phyloP scores from a whole-genome alignment of 2,888 invertebrate species.

The Cyrtodaria siliqua region DNA sequence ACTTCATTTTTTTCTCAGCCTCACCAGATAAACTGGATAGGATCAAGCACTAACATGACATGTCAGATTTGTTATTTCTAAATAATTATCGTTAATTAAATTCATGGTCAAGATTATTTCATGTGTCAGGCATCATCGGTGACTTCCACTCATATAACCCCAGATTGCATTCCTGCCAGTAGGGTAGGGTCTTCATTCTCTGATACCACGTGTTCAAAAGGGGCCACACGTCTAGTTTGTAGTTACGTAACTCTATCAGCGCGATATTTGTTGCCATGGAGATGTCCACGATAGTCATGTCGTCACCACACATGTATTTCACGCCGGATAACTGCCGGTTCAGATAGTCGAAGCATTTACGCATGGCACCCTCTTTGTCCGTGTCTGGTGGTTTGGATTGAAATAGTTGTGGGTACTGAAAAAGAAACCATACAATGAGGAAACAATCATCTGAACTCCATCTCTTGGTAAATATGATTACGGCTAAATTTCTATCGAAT shows the following conservation, averaged over 20 bases:
- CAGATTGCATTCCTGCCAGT: slow-evolving; percentile 66
- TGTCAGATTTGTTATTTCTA: too few relatives aligned
- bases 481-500: too few relatives aligned
- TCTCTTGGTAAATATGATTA: too few relatives aligned
- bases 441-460: too few relatives aligned
- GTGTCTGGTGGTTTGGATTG: slow-evolving; percentile 66
- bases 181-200: slow-evolving; percentile 66
- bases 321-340: slow-evolving; percentile 87
- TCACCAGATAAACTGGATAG: too few relatives aligned
- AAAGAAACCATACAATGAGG: slow-evolving; percentile 7
- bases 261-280: slow-evolving; percentile 90
- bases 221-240: slow-evolving; percentile 67
- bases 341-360: slow-evolving; percentile 67
- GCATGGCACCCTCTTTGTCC: slow-evolving; percentile 68
- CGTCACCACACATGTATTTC: slow-evolving; percentile 91
- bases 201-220: slow-evolving; percentile 64
- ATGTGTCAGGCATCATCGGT: slow-evolving; percentile 41
- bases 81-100: too few relatives aligned
- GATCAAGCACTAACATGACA: too few relatives aligned
- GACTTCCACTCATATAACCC: slow-evolving; percentile 73
- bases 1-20: too few relatives aligned
- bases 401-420: slow-evolving; percentile 68
- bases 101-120: neutral
- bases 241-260: slow-evolving; percentile 88
- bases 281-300: slow-evolving; percentile 93